Base-by-base conservation (phyloP, 2,113 vertebrate species). In the Grammomys surdaster region DNA sequence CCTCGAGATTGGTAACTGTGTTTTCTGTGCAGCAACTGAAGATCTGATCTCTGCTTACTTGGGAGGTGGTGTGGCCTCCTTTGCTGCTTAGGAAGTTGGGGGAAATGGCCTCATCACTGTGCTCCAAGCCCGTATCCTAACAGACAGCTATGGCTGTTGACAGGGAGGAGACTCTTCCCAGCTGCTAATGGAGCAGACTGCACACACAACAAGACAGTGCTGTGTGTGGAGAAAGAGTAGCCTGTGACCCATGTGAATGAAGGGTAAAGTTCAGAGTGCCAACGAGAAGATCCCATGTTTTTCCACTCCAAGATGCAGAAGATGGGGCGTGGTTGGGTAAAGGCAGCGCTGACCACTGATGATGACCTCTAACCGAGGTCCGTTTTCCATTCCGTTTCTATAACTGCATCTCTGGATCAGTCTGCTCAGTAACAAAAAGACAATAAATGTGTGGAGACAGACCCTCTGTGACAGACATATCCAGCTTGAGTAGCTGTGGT, bases 181-280 rank as follows among this genome's bases (percentile, higher is more conserved):
- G 56, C 43, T 95, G 80, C 81, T 40, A 88, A 36, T 81, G 75
- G 76, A 60, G 87, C 65, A 82, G 76, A 11, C 13, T 7, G 43
- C 80, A 36, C 92, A 46, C 24, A 75, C 0, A 4, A 51, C 4
- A 72, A 33, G 20, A 77, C 75, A 89, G 28, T 24, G 56, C 54
- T 65, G 33, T 84, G 77, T 70, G 69, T 89, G 51, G 90, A 92
- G 72, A 54, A 91, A 95, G 43, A 77, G 40, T 78, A 94, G 31
- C 94, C 46, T 75, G 28, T 75, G 69, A 96, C 63, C 75, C 43
- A 36, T 17, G 51, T 0, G 3, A 82, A 82, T 17, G 24, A 82
- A 95, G 48, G 82, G 72, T 11, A 43, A 90, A 80, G 72, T 70
- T 43, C 56, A 36, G 16, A 88, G 82, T 17, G 48, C 36, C 72